Percentiles rank a stretch among this genome's conserved stretches.
These are phyloP conservation scores for Microctenopoma stevenorrisi DNA, from an alignment of 2,797 vertebrate species.

Conservation along the genomic window DNA sequence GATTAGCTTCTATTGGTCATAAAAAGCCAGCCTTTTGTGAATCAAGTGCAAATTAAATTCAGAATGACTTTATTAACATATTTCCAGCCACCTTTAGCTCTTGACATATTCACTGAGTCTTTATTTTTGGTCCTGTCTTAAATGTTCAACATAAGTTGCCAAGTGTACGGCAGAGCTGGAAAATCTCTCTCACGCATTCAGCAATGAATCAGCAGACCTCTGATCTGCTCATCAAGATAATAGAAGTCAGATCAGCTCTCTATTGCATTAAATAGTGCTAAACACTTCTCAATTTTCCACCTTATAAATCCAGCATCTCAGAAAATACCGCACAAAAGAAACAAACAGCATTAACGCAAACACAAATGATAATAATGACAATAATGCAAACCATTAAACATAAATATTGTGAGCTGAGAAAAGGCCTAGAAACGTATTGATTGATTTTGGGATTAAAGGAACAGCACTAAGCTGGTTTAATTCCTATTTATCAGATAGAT, in stretches of 20 bases:
- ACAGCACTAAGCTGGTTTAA: too few relatives aligned
- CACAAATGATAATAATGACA: slow-evolving; percentile 29
- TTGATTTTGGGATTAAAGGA: too few relatives aligned
- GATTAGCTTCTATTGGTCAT: neutral
- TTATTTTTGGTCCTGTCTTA: too few relatives aligned
- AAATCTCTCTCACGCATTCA: slow-evolving; percentile 52
- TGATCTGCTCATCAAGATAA: slow-evolving; percentile 70
- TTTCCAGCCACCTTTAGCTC: neutral
- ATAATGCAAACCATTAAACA: slow-evolving; percentile 17
- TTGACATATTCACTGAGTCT: neutral
- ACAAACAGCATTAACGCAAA: slow-evolving; percentile 36
- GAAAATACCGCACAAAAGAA: slow-evolving; percentile 19
- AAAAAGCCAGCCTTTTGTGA: neutral
- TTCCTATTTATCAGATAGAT: too few relatives aligned
- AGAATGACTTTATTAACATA: slow-evolving; percentile 4
- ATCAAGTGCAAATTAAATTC: neutral
- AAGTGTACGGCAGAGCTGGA: slow-evolving; percentile 28
- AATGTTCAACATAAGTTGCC: slow-evolving; percentile 19
- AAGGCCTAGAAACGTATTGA: neutral
- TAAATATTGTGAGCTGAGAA: neutral
- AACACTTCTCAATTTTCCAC: slow-evolving; percentile 56
- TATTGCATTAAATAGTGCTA: slow-evolving; percentile 34
- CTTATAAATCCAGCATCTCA: slow-evolving; percentile 46
- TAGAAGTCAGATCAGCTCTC: slow-evolving; percentile 59
- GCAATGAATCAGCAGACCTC: slow-evolving; percentile 57